Percentiles rank a stretch among this genome's conserved stretches.
Conservation (phyloP, 2,797 vertebrate species). For the Hippopotamyrus pictus region DNA sequence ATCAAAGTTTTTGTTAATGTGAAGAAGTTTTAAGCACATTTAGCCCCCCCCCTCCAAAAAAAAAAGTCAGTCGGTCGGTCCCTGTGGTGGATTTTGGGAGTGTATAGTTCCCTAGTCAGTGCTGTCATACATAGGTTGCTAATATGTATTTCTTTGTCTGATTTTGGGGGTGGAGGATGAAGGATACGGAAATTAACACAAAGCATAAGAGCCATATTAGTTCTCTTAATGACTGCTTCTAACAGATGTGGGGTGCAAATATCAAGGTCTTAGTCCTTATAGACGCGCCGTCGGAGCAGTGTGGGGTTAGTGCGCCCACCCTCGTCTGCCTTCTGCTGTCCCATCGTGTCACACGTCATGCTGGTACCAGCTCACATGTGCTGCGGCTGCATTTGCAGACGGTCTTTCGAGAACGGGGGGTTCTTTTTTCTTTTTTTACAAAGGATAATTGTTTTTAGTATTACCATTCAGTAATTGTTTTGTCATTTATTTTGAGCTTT, state of each 20-base stretch:
- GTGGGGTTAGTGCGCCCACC: neutral
- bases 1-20: slow-evolving; percentile 99
- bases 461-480: slow-evolving; percentile 23
- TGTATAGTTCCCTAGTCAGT: neutral
- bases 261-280: neutral
- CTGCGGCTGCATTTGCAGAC: neutral
- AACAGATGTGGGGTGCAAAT: neutral
- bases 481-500: slow-evolving; percentile 45
- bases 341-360: neutral
- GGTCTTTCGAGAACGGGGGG: no score
- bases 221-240: neutral
- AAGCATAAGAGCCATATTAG: neutral
- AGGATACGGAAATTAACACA: neutral
- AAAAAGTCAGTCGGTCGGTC: neutral
- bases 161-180: neutral
- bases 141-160: neutral
- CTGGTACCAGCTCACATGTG: neutral
- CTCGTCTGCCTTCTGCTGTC: neutral
- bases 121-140: neutral
- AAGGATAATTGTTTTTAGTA: slow-evolving; percentile 19
- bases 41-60: neutral
- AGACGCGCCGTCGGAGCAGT: neutral
- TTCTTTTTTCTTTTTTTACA: neutral
- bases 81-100: neutral
- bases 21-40: slow-evolving; percentile 74